Evolutionary conservation across 2,888 invertebrate species (phyloP).

Genomic region (Ferrisia virgata): DNA sequence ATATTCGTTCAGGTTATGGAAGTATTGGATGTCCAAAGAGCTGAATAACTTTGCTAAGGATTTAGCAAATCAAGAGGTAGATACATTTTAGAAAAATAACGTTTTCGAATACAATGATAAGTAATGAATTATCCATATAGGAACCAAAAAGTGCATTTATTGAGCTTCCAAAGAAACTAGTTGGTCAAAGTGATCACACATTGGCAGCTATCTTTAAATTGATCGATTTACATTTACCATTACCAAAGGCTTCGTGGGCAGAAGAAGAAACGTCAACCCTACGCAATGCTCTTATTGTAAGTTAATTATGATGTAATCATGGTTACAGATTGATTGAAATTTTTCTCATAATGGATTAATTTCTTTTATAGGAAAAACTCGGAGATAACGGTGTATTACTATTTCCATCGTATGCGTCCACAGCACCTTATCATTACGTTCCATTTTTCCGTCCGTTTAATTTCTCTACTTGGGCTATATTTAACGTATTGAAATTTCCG

Average conservation of each 20-base stretch:
- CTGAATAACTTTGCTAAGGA: slow-evolving; percentile 59
- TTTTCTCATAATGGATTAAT: not conserved
- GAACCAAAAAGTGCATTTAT: slow-evolving; percentile 46
- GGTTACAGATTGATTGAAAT: too few species aligned
- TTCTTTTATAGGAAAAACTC: slow-evolving; percentile 61
- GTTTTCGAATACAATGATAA: not conserved
- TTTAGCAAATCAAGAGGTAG: slow-evolving; percentile 63
- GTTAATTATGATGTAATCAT: slow-evolving; percentile 49
- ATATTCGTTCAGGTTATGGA: slow-evolving; percentile 67
- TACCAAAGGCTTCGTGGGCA: slow-evolving; percentile 65
- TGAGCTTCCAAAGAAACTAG: slow-evolving; percentile 56
- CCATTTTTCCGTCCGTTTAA: slow-evolving; percentile 74
- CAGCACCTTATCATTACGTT: slow-evolving; percentile 79
- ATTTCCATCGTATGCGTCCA: slow-evolving; percentile 75
- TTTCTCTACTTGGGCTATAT: slow-evolving; percentile 79
- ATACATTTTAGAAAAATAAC: not conserved
- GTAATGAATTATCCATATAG: not conserved
- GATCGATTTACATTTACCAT: slow-evolving; percentile 64
- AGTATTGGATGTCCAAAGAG: slow-evolving; percentile 72
- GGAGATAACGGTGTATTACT: slow-evolving; percentile 77
- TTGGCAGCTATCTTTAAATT: slow-evolving; percentile 67
- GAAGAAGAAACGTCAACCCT: slow-evolving; percentile 60
- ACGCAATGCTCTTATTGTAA: slow-evolving; percentile 62
- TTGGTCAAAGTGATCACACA: slow-evolving; percentile 64
- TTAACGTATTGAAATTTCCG: slow-evolving; percentile 80